Evolutionary conservation across 2,113 vertebrate species (phyloP), one percentile per base, ranked within the genome.

Genomic region (Pycnonotus jocosus): DNA sequence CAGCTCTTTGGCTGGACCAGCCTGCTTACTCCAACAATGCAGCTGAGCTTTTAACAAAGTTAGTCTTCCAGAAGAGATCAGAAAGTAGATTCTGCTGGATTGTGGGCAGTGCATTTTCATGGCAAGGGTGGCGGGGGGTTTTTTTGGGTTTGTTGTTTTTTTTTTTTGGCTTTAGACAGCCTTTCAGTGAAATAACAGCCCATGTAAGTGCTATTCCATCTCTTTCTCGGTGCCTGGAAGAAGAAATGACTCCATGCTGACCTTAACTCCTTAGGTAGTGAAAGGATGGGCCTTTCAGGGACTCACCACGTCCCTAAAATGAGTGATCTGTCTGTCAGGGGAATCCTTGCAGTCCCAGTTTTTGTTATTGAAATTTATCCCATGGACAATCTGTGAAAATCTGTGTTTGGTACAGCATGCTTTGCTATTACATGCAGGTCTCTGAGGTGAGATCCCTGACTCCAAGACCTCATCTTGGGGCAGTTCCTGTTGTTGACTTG

Each of bases 1-100:
- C 50, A 80, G 57, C 27, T 57, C 37, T 95, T 23, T 56, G 64
- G 65, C 48, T 53, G 68, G 38, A 60, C 30, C 28, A 64, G 40
- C 65, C 33, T 65, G 66, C 25, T 60, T 47, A 62, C 45, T 23
- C 4, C 11, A 82, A 89, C 70, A 90, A 91, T 53, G 74, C 3
- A 72, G 87, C 31, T 54, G 57, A 87, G 78, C 65, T 81, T 88
- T 93, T 85, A 31, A 87, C 73, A 81, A 60, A 91, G 86, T 89
- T 91, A 89, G 61, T 74, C 91, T 96, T 95, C 87, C 90, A 92
- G 93, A 95, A 95, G 78, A 79, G 93, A 88, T 92, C 65, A 91
- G 86, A 89, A 89, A 93, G 70, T 73, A 81, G 83, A 95, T 88
- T 72, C 54, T 93, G 40, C n/a, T 87, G 57, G 37, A 79, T 27